Base-by-base conservation (phyloP, 1,140 invertebrate species). In the Mizuhopecten yessoensis region DNA sequence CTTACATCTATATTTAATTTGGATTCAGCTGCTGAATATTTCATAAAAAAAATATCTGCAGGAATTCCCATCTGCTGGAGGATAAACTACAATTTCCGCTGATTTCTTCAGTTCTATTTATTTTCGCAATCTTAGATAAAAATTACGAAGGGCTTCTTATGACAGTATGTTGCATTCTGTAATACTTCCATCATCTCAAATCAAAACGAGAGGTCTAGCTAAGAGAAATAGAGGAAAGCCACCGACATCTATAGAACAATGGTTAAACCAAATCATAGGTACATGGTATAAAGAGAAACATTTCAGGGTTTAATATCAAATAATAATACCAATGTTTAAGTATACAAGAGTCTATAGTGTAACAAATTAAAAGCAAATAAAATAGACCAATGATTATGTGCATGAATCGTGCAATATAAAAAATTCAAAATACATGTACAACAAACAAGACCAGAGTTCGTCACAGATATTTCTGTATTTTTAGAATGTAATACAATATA, bases 351-450 rank as follows among this genome's bases (percentile, higher is more conserved):
- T 75, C 57, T 75, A 29, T 29, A 75, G 23, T 75, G 23, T 75
- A n/a, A n/a, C 29, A 17, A 75, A 29, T n/a, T n/a, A 0, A 75
- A 75, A 75, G 57, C 57, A 75, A 75, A 75, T 75, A 75, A 75
- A 75, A 29, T 5, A 29, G 23, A 75, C 23, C 23, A 75, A 29
- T 75, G 23, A 75, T 75, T 29, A 29, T 7, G 57, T 75, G 57
- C 57, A 75, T 75, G 29, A 75, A 29, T 29, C 57, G 57, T 75
- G 57, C 57, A 75, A 75, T 29, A 29, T n/a, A n/a, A n/a, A n/a
- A 75, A 75, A 75, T 75, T 29, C 57, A 75, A 75, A 75, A 75
- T 75, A 75, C 57, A 75, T 29, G n/a, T 29, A 75, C 57, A 75
- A 75, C 57, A 75, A 75, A 75, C 57, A 75, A 75, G 57, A 29